A percentile compares a stretch with the other conserved stretches of the same genome.
phyloP scores from a whole-genome alignment of 1,140 invertebrate species.

The Holotrichia oblita region DNA sequence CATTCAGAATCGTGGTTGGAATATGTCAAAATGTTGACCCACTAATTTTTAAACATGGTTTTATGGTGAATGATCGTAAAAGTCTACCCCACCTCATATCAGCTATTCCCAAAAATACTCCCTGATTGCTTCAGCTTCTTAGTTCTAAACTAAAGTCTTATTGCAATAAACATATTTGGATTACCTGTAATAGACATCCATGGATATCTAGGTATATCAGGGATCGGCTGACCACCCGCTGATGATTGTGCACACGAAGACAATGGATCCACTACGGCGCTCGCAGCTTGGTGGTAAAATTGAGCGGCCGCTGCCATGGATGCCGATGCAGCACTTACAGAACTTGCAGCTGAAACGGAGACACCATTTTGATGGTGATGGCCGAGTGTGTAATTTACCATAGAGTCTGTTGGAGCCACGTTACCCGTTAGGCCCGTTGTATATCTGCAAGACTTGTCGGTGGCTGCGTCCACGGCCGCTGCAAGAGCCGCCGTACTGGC shows the following conservation, averaged over 20 bases:
- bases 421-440: conserved; percentile 72
- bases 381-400: conserved; percentile 82
- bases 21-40: no score
- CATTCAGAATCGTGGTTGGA: no score
- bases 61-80: no score
- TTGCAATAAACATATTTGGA: conserved; percentile 54
- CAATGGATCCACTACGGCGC: conserved; percentile 71
- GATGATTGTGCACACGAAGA: conserved; percentile 72
- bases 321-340: conserved; percentile 74
- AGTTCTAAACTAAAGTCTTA: no score
- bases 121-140: no score
- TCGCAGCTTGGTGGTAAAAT: conserved; percentile 87
- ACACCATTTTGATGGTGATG: conserved; percentile 80
- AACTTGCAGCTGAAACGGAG: conserved; percentile 68
- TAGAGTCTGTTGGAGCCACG: conserved; percentile 74
- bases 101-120: no score
- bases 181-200: conserved; percentile 98
- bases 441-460: conserved; percentile 83
- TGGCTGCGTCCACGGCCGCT: conserved; percentile 68
- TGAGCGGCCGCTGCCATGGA: conserved; percentile 84
- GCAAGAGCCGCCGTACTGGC: conserved; percentile 68
- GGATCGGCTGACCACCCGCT: conserved; percentile 76
- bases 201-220: conserved; percentile 91
- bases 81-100: no score
- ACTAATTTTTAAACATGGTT: no score